Conservation (phyloP, 1,140 invertebrate species). For the Mycetomoellerius zeteki region DNA sequence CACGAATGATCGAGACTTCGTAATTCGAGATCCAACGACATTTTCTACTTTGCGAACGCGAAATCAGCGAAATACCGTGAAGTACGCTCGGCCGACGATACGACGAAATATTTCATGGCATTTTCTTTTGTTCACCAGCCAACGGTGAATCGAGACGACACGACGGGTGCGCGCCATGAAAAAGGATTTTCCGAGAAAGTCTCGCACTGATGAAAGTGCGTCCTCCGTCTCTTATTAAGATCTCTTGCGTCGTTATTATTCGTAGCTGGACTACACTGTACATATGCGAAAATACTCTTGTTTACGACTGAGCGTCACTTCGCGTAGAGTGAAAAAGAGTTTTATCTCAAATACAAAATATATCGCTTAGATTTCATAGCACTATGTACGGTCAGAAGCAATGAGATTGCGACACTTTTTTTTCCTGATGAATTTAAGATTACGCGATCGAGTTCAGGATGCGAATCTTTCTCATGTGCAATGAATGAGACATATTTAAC, state of each 20-base stretch:
- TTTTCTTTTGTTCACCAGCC: constrained; percentile 46
- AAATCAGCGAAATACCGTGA: constrained; percentile 57
- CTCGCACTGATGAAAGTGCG: constrained; percentile 26
- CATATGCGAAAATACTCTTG: not conserved
- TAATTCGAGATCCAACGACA: constrained; percentile 32
- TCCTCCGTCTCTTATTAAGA: constrained; percentile 25
- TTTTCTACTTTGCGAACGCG: constrained; percentile 31
- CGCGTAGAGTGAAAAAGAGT: not conserved
- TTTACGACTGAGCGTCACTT: not conserved
- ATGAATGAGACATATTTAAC: no score
- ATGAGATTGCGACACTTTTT: no score
- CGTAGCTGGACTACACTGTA: not conserved
- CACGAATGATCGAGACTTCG: constrained; percentile 29
- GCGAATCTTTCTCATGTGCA: no score
- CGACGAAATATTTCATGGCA: constrained; percentile 55
- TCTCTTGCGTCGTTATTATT: not conserved
- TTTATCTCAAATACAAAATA: not conserved
- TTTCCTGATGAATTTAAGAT: no score
- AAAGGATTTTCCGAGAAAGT: constrained; percentile 47
- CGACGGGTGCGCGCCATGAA: constrained; percentile 22
- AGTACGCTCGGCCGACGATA: constrained; percentile 28
- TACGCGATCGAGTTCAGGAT: no score
- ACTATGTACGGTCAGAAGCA: no score
- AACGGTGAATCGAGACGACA: not conserved
- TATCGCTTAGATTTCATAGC: not conserved